Percentiles rank a stretch among this genome's conserved stretches.
Evolutionary conservation across 2,888 invertebrate genomes (phyloP).

Genomic region (Ophion ellenae): DNA sequence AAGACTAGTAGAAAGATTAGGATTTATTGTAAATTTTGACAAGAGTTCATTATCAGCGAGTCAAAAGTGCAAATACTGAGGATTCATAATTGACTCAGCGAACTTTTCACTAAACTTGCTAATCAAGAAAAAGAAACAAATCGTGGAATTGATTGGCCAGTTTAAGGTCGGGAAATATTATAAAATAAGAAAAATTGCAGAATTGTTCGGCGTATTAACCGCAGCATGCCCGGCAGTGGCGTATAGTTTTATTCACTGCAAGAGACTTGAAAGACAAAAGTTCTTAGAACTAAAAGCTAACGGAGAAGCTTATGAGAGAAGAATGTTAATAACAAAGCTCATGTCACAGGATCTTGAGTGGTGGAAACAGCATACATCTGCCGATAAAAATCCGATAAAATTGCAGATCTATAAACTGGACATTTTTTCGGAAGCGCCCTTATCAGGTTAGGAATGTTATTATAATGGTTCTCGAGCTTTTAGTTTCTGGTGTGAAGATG

Average conservation of each 20-base stretch:
- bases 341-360: not conserved
- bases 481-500: not conserved
- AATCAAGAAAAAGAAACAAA: not conserved
- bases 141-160: not conserved
- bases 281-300: no score
- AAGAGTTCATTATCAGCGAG: not conserved
- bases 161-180: not conserved
- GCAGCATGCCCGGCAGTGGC: constrained; percentile 19
- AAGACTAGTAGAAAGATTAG: not conserved
- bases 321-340: not conserved
- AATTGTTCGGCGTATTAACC: constrained; percentile 1
- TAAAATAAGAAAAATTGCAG: constrained; percentile 23
- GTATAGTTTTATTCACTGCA: constrained; percentile 5
- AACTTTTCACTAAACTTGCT: not conserved
- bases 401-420: not conserved
- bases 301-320: no score
- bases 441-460: not conserved
- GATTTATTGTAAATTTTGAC: constrained; percentile 49
- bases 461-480: not conserved
- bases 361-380: not conserved
- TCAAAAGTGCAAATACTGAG: constrained; percentile 2
- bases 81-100: not conserved
- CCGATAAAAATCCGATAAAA: not conserved
- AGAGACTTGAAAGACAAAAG: constrained; percentile 1
- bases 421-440: not conserved